Evolutionary conservation across 1,140 invertebrate species (phyloP), one percentile per base, ranked within the genome.

Genomic region (Acyrthosiphon pisum): DNA sequence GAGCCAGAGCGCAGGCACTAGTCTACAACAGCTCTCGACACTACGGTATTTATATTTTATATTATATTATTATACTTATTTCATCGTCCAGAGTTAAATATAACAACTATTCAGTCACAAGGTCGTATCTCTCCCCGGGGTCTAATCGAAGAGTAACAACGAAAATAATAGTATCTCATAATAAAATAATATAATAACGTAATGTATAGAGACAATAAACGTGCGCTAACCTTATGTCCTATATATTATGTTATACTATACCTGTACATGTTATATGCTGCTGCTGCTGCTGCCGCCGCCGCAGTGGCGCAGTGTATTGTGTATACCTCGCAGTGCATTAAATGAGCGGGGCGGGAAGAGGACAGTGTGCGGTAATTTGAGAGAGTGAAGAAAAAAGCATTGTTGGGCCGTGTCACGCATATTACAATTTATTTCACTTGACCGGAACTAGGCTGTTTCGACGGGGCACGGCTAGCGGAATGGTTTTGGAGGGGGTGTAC

Each of bases 371-470:
- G 81, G 91, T 93, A 93, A 93, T 93, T 93, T 68, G 91, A 93
- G 48, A 84, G 46, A 93, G 68, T 92, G 76, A 92, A 92, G 44
- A 83, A 88, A 88, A 92, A 83, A n/a, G n/a, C 91, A 84, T 93
- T 83, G 91, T 93, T 83, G 91, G 23, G 81, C 81, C 91, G 76
- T 93, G 91, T 93, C 91, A 93, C 91, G 91, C 91, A 41, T 93
- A 93, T 84, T 93, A 93, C 81, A 53, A 93, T 93, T 93, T 84
- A 93, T 93, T 93, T 93, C 81, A 93, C 91, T 93, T 93, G 91
- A 93, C 91, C 91, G 91, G 91, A 93, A 93, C 91, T 93, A 68
- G 91, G 91, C 48, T 86, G 91, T 93, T 93, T 76, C 44, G 41
- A 26, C 90, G 90, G 6, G 35, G 76, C n/a, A 48, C 60, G 68